phyloP scores from a whole-genome alignment of 2,888 invertebrate species.

The Brenthis ino region DNA sequence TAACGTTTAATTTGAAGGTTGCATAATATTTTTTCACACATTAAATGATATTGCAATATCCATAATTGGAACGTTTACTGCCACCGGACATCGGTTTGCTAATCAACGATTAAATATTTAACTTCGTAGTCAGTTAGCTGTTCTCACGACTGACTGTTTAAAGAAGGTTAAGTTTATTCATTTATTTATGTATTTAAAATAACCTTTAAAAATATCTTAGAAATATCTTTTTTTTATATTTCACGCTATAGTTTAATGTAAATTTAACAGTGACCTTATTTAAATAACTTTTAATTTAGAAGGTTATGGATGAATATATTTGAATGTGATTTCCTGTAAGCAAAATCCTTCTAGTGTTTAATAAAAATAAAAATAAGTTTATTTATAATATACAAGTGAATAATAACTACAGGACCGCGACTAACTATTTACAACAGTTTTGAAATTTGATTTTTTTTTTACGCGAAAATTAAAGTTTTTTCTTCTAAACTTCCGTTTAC shows the following conservation, averaged over 20 bases:
- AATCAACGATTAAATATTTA: conserved; percentile 35
- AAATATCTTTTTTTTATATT: background rate
- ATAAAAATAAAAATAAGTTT: background rate
- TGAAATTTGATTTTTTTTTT: too few species aligned
- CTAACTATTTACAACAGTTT: too few species aligned
- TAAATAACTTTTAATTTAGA: conserved; percentile 10
- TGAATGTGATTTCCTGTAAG: background rate
- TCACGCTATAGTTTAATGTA: conserved; percentile 2
- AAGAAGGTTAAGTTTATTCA: conserved; percentile 9
- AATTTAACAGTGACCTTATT: conserved; percentile 4
- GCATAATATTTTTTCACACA: conserved; percentile 30
- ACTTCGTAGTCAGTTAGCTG: conserved; percentile 23
- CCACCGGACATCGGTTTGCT: conserved; percentile 38
- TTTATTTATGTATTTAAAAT: too few species aligned
- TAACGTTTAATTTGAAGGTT: conserved; percentile 7
- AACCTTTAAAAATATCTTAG: too few species aligned
- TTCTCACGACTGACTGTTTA: conserved; percentile 33
- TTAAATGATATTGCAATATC: conserved; percentile 30
- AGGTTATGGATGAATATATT: conserved; percentile 9
- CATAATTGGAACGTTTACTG: conserved; percentile 23
- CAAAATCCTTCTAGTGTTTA: background rate
- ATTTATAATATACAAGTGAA: too few species aligned
- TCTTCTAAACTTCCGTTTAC: too few species aligned
- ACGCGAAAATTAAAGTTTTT: too few species aligned
- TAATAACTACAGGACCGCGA: too few species aligned